Evolutionary conservation across 2,888 invertebrate genomes (phyloP).

Genomic region (Ophonus ardosiacus): DNA sequence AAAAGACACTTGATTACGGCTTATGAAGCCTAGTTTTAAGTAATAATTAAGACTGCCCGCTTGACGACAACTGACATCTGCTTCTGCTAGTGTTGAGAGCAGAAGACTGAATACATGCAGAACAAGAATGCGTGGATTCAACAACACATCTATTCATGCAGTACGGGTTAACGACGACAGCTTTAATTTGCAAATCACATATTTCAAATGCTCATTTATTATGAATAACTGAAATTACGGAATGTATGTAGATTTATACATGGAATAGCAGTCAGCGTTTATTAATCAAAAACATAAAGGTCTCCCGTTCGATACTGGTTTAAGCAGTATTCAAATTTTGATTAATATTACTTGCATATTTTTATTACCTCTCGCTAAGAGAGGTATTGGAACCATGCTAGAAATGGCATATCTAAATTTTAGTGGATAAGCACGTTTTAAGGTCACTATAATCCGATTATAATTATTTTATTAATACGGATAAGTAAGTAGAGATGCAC

Average conservation of each 20-base stretch:
- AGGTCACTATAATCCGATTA: too few relatives aligned
- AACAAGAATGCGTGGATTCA: slow-evolving; percentile 28
- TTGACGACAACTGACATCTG: slow-evolving; percentile 39
- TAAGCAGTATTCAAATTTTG: too few relatives aligned
- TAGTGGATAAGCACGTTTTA: too few relatives aligned
- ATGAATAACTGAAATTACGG: slow-evolving; percentile 15
- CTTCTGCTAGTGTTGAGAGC: slow-evolving; percentile 26
- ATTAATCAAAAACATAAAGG: neutral
- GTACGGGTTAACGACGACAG: slow-evolving; percentile 1
- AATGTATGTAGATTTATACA: slow-evolving; percentile 6
- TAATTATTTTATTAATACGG: too few relatives aligned
- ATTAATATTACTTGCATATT: neutral
- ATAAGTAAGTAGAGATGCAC: too few relatives aligned
- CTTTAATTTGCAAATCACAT: slow-evolving; percentile 22
- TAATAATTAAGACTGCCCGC: slow-evolving; percentile 49
- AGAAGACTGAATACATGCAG: slow-evolving; percentile 3
- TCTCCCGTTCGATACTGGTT: too few relatives aligned
- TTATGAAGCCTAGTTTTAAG: slow-evolving; percentile 45
- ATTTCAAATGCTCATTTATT: slow-evolving; percentile 20
- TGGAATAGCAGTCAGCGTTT: neutral
- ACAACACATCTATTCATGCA: slow-evolving; percentile 30
- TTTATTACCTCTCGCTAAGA: too few relatives aligned
- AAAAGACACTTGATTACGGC: slow-evolving; percentile 45
- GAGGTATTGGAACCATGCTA: too few relatives aligned
- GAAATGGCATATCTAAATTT: too few relatives aligned